These are phyloP conservation scores for Hirudinaria manillensis DNA, from an alignment of 2,888 invertebrate species.

Conservation along the genomic window DNA sequence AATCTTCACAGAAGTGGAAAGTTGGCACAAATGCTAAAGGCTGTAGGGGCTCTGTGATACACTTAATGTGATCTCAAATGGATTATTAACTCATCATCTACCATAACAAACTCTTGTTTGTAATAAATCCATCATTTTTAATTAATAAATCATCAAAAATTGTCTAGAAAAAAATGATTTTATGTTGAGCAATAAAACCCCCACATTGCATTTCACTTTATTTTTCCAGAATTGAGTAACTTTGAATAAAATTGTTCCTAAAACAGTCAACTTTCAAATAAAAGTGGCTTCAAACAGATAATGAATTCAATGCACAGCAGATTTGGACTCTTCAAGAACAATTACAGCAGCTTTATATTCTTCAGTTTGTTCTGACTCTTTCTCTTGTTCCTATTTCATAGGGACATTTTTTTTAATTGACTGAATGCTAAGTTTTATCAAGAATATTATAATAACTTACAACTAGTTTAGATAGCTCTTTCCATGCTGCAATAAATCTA, in stretches of 20 bases:
- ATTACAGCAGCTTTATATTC: slow-evolving; percentile 30
- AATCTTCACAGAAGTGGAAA: slow-evolving; percentile 38
- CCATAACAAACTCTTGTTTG: too few relatives aligned
- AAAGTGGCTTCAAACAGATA: too few relatives aligned
- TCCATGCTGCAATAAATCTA: slow-evolving; percentile 24
- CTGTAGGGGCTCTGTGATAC: slow-evolving; percentile 36
- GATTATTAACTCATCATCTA: too few relatives aligned
- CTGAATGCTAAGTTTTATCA: neutral
- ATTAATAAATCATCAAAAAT: too few relatives aligned
- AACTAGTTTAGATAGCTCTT: slow-evolving; percentile 24
- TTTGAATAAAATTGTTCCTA: too few relatives aligned
- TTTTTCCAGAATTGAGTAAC: too few relatives aligned
- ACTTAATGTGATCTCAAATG: too few relatives aligned
- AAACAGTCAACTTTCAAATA: too few relatives aligned
- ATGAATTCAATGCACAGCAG: too few relatives aligned
- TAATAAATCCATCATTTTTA: too few relatives aligned
- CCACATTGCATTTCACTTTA: too few relatives aligned
- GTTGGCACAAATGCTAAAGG: slow-evolving; percentile 37
- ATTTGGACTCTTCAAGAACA: slow-evolving; percentile 22
- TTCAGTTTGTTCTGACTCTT: slow-evolving; percentile 28
- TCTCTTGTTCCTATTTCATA: slow-evolving; percentile 16
- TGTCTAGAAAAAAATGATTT: too few relatives aligned
- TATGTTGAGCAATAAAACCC: neutral
- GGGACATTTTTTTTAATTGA: neutral
- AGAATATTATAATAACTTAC: slow-evolving; percentile 8